These are phyloP conservation scores for Phengaris alcon DNA, from an alignment of 2,888 invertebrate species.

Conservation along the genomic window DNA sequence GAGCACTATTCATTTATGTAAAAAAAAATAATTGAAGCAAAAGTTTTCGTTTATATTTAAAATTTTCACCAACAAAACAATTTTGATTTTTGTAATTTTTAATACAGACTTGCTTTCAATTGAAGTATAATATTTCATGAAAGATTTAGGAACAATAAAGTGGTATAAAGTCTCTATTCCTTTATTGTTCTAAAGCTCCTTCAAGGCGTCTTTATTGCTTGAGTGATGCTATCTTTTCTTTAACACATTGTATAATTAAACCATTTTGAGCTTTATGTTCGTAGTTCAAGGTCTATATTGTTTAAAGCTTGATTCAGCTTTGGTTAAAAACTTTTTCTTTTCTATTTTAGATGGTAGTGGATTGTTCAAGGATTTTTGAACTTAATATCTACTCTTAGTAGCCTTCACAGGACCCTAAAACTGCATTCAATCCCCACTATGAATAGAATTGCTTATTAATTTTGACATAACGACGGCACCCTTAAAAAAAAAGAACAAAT, in stretches of 20 bases:
- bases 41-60: too few species aligned
- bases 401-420: neutral
- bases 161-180: constrained; percentile 35
- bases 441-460: too few species aligned
- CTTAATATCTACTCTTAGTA: neutral
- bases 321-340: neutral
- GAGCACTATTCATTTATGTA: too few species aligned
- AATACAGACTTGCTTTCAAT: neutral
- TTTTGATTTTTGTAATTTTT: too few species aligned
- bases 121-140: neutral
- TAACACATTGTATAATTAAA: constrained; percentile 5
- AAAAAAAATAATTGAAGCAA: too few species aligned
- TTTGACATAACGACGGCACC: too few species aligned
- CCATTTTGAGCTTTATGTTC: constrained; percentile 2
- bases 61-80: too few species aligned
- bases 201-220: constrained; percentile 64
- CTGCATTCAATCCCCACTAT: too few species aligned
- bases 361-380: neutral
- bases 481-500: too few species aligned
- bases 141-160: neutral
- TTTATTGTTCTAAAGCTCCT: constrained; percentile 50
- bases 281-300: neutral
- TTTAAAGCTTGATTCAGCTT: neutral
- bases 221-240: constrained; percentile 51
- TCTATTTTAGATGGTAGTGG: neutral